Evolutionary conservation across 2,113 vertebrate species (phyloP), one percentile per base, ranked within the genome.

Genomic region (Engraulis encrasicolus): DNA sequence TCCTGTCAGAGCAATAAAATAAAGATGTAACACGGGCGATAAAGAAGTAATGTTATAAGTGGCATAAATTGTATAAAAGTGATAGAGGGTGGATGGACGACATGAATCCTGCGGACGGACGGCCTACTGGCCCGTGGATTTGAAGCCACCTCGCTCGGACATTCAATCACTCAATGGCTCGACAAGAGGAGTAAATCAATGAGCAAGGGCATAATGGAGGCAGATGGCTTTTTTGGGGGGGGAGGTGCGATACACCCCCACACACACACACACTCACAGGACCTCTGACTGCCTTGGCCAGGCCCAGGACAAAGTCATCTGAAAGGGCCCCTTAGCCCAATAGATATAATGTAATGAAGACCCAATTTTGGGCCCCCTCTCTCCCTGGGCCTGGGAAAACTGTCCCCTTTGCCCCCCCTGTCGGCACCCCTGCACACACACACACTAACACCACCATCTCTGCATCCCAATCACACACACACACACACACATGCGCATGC

Each of bases 221-320:
- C 85, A 89, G 83, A 85, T 89, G 88, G 81, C 82, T n/a, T 78
- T 71, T 3, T n/a, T n/a, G n/a, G n/a, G n/a, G 58, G 77, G 82
- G 38, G 61, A 78, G 20, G 61, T 74, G 66, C 15, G 66, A 5
- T 31, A 14, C 23, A 17, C 66, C 12, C 31, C n/a, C 58, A n/a
- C 6, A 1, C 61, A 80, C 37, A 78, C 79, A n/a, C n/a, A n/a
- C n/a, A n/a, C n/a, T n/a, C n/a, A n/a, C n/a, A n/a, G n/a, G n/a
- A n/a, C n/a, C n/a, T n/a, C n/a, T n/a, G n/a, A n/a, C n/a, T n/a
- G n/a, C n/a, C n/a, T n/a, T n/a, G n/a, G n/a, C n/a, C n/a, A n/a
- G n/a, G n/a, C n/a, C n/a, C n/a, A n/a, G n/a, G n/a, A n/a, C n/a
- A n/a, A n/a, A n/a, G n/a, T n/a, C n/a, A n/a, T n/a, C n/a, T n/a